Evolutionary conservation across 2,113 vertebrate species (phyloP), one percentile per base, ranked within the genome.

Genomic region (Dasyprocta punctata): DNA sequence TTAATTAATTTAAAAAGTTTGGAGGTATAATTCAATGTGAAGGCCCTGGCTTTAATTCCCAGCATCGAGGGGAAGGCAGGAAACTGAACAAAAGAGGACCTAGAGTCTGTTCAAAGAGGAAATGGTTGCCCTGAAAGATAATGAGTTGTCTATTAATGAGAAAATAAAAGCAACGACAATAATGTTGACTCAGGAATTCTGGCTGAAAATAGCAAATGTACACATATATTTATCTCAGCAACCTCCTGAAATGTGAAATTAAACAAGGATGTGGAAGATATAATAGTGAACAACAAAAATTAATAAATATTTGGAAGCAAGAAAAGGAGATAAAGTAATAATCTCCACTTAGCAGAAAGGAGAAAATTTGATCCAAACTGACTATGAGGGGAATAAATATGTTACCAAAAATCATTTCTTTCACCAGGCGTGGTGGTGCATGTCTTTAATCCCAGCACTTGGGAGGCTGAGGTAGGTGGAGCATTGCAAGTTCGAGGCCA

Each of bases 211-310:
- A 91, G 82, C 38, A 69, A 75, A 80, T 73, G 33, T 36, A 65
- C 69, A 95, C 22, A 65, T 95, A 19, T 36, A 86, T 87, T 87
- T 86, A 95, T 86, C 54, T 85, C 26, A 91, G 61, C 41, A 69
- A 86, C 65, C 60, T 52, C 71, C 82, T 87, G 89, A 87, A 91
- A 60, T 52, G 44, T 61, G 44, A 92, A 67, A 69, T 86, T 80
- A 90, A 86, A 90, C 38, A 85, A 67, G 56, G 13, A 67, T 56
- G 49, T 30, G 65, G 41, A 86, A 81, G 61, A 86, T 36, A 84
- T 22, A 16, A 84, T 8, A n/a, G 38, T 73, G 41, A 28, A 73
- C 63, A 60, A 61, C n/a, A 41, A 75, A 89, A 56, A 60, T 75
- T 60, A 89, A 89, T 36, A 73, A 28, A 26, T 71, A 36, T 92